Base-by-base conservation (phyloP, 2,113 vertebrate genomes). In the Erinaceus europaeus region DNA sequence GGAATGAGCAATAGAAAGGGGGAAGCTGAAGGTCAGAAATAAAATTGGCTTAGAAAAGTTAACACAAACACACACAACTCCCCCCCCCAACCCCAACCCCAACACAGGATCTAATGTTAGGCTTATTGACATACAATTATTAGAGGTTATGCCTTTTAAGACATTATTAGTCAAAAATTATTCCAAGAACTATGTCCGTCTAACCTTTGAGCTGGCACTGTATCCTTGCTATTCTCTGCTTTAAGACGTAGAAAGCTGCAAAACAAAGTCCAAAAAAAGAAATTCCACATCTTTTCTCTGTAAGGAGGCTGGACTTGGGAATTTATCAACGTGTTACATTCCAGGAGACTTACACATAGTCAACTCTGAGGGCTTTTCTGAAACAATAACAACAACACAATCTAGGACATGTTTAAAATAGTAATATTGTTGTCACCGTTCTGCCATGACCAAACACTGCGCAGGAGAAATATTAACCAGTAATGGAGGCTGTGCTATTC, bases 181-280 rank as follows among this genome's bases (percentile, higher is more conserved):
- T 97, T 98, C 97, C 96, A 98, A 98, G 96, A 98, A 98, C 98
- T 96, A 98, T 97, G 97, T 98, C 97, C 94, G 88, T 98, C 99
- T 99, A 98, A 99, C 99, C 99, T 99, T 99, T 98, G 96, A 98
- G 98, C 94, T 97, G 98, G 98, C 99, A 99, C 98, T 98, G 99
- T 98, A 99, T 98, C 98, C 98, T 98, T 98, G 98, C 97, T 98
- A 99, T 97, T 98, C 98, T 99, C 98, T 98, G 98, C 97, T 98
- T 98, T 99, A 99, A 98, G 98, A 98, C 97, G 99, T 98, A 98
- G 99, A 98, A 98, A 94, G 99, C 99, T 99, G 99, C 97, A 99
- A 99, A 98, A 99, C 98, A 99, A 98, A 99, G 97, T 98, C 98
- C 98, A 99, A 97, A 98, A 97, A 98, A 97, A 98, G 96, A 98